Evolutionary conservation across 1,140 invertebrate genomes (phyloP).

Genomic region (Ruditapes philippinarum): DNA sequence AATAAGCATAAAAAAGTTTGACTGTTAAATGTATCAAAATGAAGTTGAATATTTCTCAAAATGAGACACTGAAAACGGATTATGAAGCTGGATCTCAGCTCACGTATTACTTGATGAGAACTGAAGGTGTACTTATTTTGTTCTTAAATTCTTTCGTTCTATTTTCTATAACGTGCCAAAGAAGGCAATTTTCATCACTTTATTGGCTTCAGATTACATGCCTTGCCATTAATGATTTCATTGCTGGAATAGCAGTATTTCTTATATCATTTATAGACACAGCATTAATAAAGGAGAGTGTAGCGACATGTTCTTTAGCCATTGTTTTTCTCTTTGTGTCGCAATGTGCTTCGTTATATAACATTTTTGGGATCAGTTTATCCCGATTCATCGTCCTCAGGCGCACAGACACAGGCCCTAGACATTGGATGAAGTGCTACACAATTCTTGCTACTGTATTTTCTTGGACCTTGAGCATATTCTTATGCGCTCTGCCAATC

Average conservation of each 20-base stretch:
- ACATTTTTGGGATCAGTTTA: constrained; percentile 33
- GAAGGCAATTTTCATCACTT: not conserved
- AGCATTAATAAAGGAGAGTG: not conserved
- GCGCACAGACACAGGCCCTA: too few relatives aligned
- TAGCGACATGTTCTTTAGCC: not conserved
- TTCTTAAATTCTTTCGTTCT: not conserved
- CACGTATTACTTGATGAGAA: not conserved
- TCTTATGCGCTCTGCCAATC: not conserved
- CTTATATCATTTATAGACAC: constrained; percentile 15
- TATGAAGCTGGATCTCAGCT: not conserved
- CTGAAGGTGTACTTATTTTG: not conserved
- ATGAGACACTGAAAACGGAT: not conserved
- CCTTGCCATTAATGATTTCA: not conserved
- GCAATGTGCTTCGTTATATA: constrained; percentile 20
- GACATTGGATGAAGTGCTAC: not conserved
- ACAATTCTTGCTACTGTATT: not conserved
- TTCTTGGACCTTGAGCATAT: constrained; percentile 9
- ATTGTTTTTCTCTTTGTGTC: not conserved
- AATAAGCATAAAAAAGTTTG: too few relatives aligned
- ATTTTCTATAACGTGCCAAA: not conserved
- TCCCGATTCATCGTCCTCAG: not conserved
- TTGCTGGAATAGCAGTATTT: not conserved
- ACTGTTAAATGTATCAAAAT: too few relatives aligned
- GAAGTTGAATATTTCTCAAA: not conserved
- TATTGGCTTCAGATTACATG: constrained; percentile 22